Conservation (phyloP, 2,113 vertebrate genomes). For the Pseudopipra pipra region DNA sequence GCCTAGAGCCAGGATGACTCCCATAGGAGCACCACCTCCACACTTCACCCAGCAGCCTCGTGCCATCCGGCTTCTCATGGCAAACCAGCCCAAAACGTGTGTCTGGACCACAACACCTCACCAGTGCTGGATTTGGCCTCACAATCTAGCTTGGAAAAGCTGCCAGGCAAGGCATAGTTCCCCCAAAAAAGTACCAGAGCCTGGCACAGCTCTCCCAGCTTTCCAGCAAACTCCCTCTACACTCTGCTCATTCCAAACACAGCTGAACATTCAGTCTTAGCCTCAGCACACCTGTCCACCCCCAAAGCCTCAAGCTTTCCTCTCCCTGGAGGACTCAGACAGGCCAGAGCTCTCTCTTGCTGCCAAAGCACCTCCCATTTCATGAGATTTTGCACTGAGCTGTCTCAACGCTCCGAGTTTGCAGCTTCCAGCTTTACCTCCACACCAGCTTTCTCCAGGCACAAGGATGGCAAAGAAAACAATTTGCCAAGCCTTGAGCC, state of each 20-base stretch:
- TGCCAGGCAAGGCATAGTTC: neutral
- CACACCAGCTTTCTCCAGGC: neutral
- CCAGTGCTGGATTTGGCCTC: neutral
- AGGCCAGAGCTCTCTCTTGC: neutral
- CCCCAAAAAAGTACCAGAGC: neutral
- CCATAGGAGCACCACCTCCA: neutral
- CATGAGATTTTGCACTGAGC: neutral
- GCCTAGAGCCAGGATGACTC: neutral
- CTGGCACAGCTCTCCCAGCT: neutral
- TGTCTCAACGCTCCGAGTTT: neutral
- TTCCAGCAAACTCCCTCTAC: neutral
- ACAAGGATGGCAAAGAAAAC: neutral
- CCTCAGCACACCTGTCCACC: no score
- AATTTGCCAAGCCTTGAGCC: neutral
- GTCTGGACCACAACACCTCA: neutral
- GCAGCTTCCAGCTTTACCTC: neutral
- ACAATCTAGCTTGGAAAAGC: neutral
- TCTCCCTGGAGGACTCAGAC: neutral
- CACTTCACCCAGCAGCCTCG: neutral
- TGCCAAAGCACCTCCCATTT: neutral
- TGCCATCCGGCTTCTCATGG: neutral
- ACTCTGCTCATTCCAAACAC: accelerated
- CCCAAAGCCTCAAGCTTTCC: neutral
- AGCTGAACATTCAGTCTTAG: neutral
- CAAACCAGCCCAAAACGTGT: neutral